These are phyloP conservation scores for Phylloscopus collybita DNA, from an alignment of 2,797 vertebrate species.

Conservation along the genomic window DNA sequence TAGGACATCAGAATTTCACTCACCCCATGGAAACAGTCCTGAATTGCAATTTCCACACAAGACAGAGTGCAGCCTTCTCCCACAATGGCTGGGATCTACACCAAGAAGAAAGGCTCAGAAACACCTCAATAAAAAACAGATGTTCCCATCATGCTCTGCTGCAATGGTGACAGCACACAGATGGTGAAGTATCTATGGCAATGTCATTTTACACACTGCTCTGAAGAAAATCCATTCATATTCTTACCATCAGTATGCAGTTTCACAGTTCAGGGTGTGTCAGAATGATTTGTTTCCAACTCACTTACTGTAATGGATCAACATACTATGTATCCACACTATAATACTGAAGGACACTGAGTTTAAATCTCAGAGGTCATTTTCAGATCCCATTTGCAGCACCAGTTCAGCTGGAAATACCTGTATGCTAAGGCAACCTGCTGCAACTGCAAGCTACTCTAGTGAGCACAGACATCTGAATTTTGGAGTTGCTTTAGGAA, in stretches of 20 bases:
- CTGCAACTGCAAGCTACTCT: background rate
- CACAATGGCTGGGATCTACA: slow-evolving; percentile 81
- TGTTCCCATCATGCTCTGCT: background rate
- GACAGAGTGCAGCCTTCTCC: slow-evolving; percentile 79
- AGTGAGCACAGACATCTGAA: background rate
- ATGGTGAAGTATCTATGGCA: background rate
- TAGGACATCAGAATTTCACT: slow-evolving; percentile 29
- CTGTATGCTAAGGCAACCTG: background rate
- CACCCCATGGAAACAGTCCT: slow-evolving; percentile 79
- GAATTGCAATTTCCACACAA: slow-evolving; percentile 77
- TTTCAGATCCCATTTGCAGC: background rate
- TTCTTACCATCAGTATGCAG: background rate
- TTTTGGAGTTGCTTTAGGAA: background rate
- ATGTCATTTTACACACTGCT: background rate
- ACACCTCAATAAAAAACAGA: background rate
- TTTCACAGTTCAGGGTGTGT: background rate
- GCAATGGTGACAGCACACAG: background rate
- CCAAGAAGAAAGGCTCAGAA: slow-evolving; percentile 13
- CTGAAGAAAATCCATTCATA: background rate
- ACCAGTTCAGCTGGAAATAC: background rate
- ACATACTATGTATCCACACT: background rate
- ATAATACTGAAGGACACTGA: background rate
- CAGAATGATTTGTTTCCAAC: background rate
- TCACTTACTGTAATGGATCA: background rate
- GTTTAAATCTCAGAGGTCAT: background rate